Conservation (phyloP, 1,140 invertebrate species). For the Lethocerus indicus region DNA sequence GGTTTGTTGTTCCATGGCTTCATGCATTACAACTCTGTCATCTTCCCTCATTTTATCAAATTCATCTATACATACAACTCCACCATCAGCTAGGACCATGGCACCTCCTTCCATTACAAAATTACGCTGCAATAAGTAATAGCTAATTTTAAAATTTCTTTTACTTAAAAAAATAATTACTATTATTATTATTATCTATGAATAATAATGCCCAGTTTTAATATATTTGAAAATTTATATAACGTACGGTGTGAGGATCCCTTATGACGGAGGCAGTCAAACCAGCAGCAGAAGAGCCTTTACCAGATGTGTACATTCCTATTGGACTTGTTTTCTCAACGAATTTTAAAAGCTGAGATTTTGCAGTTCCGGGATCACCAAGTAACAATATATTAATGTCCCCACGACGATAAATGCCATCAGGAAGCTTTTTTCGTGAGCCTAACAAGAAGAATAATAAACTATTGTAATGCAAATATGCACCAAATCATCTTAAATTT, state of each 20-base stretch:
- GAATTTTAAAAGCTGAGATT: constrained; percentile 95
- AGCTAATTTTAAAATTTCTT: background rate
- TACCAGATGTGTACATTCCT: constrained; percentile 95
- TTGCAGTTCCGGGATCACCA: constrained; percentile 98
- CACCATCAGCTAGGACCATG: constrained; percentile 98
- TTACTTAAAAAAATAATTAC: background rate
- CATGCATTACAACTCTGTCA: constrained; percentile 97
- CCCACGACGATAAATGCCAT: constrained; percentile 85
- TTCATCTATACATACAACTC: constrained; percentile 98
- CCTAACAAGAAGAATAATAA: constrained; percentile 23
- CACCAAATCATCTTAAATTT: background rate
- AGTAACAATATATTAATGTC: constrained; percentile 93
- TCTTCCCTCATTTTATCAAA: constrained; percentile 99
- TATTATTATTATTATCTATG: background rate
- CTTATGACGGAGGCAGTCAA: constrained; percentile 93
- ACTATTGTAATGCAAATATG: background rate
- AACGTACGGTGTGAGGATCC: constrained; percentile 73
- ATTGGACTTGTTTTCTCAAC: constrained; percentile 92
- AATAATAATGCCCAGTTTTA: background rate
- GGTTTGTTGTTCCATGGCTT: constrained; percentile 99
- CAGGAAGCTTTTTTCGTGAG: constrained; percentile 76
- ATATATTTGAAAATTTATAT: background rate
- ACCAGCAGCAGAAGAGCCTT: constrained; percentile 97
- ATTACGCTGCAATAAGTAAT: constrained; percentile 50
- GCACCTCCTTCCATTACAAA: constrained; percentile 99